Base-by-base conservation (phyloP, 2,113 vertebrate species). In the Nicator chloris region DNA sequence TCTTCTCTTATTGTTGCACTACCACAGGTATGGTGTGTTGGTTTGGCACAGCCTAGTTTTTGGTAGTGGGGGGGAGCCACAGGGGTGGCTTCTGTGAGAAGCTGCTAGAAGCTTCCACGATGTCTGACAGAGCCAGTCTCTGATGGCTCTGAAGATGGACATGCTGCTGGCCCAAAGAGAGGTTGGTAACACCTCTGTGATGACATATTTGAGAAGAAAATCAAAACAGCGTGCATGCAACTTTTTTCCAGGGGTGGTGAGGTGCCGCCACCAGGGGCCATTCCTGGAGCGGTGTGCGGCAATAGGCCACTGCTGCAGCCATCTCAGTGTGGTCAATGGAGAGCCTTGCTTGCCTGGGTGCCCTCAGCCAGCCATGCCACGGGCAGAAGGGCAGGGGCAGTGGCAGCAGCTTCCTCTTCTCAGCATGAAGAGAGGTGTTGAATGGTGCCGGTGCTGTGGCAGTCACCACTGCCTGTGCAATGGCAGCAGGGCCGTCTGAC, bases 401-500 rank as follows among this genome's bases (percentile, higher is more conserved):
- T 2, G 3, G 57, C 1, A 2, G 49, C 2, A 0, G 56, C 44
- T 40, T 31, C 57, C 10, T 22, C 35, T 39, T 61, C 35, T 44
- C 9, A 3, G 26, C 44, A 39, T 6, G 12, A 39, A 22, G 56
- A 39, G 56, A 61, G 27, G 16, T 7, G 5, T 40, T 61, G 13
- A 20, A 61, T 11, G 23, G 22, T 4, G 15, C 31, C 24, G 15
- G 53, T 0, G 3, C 37, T 1, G 0, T 6, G 12, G 39, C 5
- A 3, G 51, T 18, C 18, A 13, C 24, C 40, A 45, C 40, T 57
- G 31, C 31, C 70, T 15, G 10, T 10, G 33, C 14, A 2, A 31
- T 4, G 42, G n/a, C n/a, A 1, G 72, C 11, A 10, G 42, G 44
- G n/a, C n/a, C 3, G 1, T 6, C 2, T 11, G 42, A 27, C 56